Evolutionary conservation across 23 tunicate species (phyloP), one percentile per base, ranked within the genome.

Genomic region (Trididemnum nubilum): DNA sequence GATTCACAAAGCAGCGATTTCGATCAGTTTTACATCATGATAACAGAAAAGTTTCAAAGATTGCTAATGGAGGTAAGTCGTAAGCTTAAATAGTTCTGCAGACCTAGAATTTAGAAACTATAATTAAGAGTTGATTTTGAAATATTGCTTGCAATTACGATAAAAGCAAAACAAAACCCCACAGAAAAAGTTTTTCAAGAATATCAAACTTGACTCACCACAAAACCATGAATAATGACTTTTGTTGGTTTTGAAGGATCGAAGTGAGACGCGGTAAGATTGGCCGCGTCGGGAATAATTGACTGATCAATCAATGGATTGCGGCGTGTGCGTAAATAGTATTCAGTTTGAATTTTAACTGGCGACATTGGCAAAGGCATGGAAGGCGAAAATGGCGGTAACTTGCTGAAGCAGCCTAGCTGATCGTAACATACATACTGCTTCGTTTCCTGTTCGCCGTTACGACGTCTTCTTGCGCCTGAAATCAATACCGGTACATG

Each of bases 331-430:
- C 78, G 80, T 37, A 93, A 65, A 44, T 69, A 73, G 74, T 85
- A 93, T 79, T 84, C 79, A 2, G 98, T 87, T 40, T 74, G 37
- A 22, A 93, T 76, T 23, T 84, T 34, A n/a, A 51, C 15, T 30
- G 92, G 93, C 3, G 89, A 84, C 84, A 87, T 75, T 0, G 98
- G 98, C 64, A 93, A 36, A 2, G 98, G 98, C 89, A 87, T 79
- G 22, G 76, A 51, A 3, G 91, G 88, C 27, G 81, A 51, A 80
- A 92, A 92, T n/a, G 97, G 97, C 0, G 81, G 85, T 1, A 77
- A 69, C 1, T 32, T 66, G 18, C 36, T 40, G 71, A 92, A 92
- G 49, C 97, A 92, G 2, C 97, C 97, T 0, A 86, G 63, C 1
- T 64, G 84, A 25, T 65, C 82, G 71, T 92, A 92, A 65, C 97